These are phyloP conservation scores for Chaetodon auriga DNA, from an alignment of 2,113 vertebrate genomes.

Conservation along the genomic window DNA sequence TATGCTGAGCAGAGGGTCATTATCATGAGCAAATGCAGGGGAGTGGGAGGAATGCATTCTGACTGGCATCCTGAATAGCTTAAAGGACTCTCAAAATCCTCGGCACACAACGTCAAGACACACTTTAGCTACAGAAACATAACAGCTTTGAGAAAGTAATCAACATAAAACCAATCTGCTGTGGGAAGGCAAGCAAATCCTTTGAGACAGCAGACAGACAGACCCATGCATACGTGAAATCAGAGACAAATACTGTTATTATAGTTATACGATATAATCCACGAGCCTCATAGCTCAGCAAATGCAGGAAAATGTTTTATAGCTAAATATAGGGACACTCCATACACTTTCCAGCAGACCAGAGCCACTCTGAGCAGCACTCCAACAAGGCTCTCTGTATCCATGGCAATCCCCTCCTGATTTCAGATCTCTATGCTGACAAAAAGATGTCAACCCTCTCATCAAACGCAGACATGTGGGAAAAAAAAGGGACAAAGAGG, in stretches of 20 bases:
- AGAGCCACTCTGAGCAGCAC: slow-evolving; percentile 40
- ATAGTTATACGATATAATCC: slow-evolving; percentile 20
- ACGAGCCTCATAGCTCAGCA: slow-evolving; percentile 1
- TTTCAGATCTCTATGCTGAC: slow-evolving; percentile 61
- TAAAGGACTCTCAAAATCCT: slow-evolving; percentile 59
- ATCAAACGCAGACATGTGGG: slow-evolving; percentile 64
- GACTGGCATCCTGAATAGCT: slow-evolving; percentile 52
- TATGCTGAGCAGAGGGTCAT: slow-evolving; percentile 76
- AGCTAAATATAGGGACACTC: slow-evolving; percentile 54
- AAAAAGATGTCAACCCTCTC: slow-evolving; percentile 71
- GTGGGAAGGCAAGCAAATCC: slow-evolving; percentile 43
- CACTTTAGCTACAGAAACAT: slow-evolving; percentile 56
- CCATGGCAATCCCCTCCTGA: slow-evolving; percentile 66
- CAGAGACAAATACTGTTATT: slow-evolving; percentile 20
- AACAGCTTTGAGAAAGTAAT: slow-evolving; percentile 48
- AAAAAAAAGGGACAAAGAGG: slow-evolving; percentile 33
- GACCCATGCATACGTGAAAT: background rate
- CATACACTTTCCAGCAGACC: slow-evolving; percentile 37
- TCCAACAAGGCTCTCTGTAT: slow-evolving; percentile 63
- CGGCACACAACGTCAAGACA: slow-evolving; percentile 40
- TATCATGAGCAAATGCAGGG: slow-evolving; percentile 71
- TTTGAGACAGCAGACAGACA: slow-evolving; percentile 32
- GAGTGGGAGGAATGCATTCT: slow-evolving; percentile 60
- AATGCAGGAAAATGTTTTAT: slow-evolving; percentile 25
- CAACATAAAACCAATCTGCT: slow-evolving; percentile 62